Evolutionary conservation across 1,140 invertebrate genomes (phyloP), one percentile per base, ranked within the genome.

Genomic region (Musca vetustissima): DNA sequence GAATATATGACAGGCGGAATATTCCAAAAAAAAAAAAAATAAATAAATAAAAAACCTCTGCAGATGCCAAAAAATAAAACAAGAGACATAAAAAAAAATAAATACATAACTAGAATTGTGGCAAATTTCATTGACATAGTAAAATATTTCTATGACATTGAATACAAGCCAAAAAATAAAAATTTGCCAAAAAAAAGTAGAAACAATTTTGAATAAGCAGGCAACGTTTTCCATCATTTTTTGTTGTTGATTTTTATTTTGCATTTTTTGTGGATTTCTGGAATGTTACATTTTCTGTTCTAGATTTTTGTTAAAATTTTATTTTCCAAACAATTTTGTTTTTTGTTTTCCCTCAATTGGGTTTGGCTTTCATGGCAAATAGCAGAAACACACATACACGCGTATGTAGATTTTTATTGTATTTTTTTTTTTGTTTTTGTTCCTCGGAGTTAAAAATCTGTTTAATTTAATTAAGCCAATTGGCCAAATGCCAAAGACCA

Each of bases 391-490:
- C 11, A 43, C 36, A 43, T 13, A 43, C 36, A 43, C 36, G 13
- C 13, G 36, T 43, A 13, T 13, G 36, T 11, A 13, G 6, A 43
- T 43, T 4, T 28, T 4, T 28, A 4, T 3, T 28, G 28, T 28
- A 28, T 28, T 28, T 28, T 24, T 2, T 59, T 59, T 55, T 55
- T 55, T 55, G 4, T 59, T 25, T 59, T 59, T 22, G 19, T 55
- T 59, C 32, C 14, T 28, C 36, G 11, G 9, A 59, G 15, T 28
- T 15, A 32, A 59, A 59, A 59, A 59, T 59, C 55, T 59, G 55
- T 59, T 59, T 59, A 59, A 59, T 59, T 59, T 59, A 59, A 59
- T 59, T 59, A 59, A 59, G 55, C 55, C 55, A 59, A 59, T 59
- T 59, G 55, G 55, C 55, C 9, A 9, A 25, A n/a, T n/a, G 55